These are phyloP conservation scores for Allenopithecus nigroviridis DNA, from an alignment of 2,797 vertebrate species.

Conservation along the genomic window DNA sequence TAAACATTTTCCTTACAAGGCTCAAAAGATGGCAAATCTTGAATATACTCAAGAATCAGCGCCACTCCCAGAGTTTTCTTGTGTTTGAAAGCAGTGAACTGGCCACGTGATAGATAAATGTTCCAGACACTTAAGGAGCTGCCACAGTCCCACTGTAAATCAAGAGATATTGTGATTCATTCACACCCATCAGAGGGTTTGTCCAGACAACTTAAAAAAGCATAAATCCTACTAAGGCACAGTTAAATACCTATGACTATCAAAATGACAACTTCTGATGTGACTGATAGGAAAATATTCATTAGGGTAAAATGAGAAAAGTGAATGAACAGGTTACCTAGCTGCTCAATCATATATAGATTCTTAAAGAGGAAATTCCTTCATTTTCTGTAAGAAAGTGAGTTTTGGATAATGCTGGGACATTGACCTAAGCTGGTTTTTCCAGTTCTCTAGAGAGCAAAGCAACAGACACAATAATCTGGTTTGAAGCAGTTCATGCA, in stretches of 20 bases:
- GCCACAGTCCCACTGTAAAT: not conserved
- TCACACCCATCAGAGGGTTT: not conserved
- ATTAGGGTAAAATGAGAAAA: not conserved
- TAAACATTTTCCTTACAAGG: not conserved
- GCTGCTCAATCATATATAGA: not conserved
- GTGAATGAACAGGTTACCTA: not conserved
- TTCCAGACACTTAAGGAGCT: not conserved
- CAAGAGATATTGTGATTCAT: not conserved
- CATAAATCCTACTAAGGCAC: not conserved
- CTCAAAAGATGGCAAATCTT: not conserved
- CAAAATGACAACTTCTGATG: not conserved
- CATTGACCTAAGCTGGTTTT: conserved; percentile 61
- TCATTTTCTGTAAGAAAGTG: conserved; percentile 29
- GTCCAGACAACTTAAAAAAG: conserved; percentile 25
- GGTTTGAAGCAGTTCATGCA: conserved; percentile 39
- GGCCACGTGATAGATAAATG: not conserved
- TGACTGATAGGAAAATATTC: not conserved
- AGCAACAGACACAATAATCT: conserved; percentile 34
- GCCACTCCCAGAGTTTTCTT: not conserved
- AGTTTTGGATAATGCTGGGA: not conserved
- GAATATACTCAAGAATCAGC: not conserved
- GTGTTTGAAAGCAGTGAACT: not conserved
- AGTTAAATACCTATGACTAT: not conserved
- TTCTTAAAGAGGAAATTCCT: conserved; percentile 50
- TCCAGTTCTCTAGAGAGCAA: conserved; percentile 57